These are phyloP conservation scores for Euphonia xanthogaster DNA, from an alignment of 2,797 vertebrate species.

Conservation along the genomic window DNA sequence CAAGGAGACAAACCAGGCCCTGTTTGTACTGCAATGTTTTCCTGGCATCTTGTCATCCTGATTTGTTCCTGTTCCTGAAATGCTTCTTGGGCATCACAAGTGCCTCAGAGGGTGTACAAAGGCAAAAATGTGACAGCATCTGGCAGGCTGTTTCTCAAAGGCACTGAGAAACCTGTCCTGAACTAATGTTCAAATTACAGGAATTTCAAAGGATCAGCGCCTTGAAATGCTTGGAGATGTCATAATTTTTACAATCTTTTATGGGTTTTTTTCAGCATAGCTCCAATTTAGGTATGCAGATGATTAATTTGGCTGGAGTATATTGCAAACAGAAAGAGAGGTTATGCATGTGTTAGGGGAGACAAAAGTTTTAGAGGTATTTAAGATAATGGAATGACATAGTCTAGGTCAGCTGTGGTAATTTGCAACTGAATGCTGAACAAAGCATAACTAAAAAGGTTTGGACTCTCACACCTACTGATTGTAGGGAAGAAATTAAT, in stretches of 20 bases:
- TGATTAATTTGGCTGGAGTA: neutral
- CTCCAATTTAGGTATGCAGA: neutral
- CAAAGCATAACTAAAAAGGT: neutral
- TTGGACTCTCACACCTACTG: neutral
- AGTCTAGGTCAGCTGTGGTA: neutral
- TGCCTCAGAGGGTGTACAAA: neutral
- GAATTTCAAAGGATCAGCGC: neutral
- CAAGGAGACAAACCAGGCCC: neutral
- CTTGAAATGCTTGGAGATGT: neutral
- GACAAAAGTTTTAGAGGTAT: neutral
- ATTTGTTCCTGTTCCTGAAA: neutral
- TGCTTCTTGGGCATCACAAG: neutral
- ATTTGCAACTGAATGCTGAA: neutral
- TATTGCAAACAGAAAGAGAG: neutral
- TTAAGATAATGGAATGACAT: neutral
- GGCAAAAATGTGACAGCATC: neutral
- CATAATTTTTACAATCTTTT: neutral
- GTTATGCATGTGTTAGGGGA: neutral
- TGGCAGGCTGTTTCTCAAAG: neutral
- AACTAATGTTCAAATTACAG: neutral
- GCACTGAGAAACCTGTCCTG: neutral
- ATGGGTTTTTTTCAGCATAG: fast-evolving
- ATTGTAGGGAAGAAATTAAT: neutral
- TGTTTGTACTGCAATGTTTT: neutral
- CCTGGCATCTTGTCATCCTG: neutral